These are phyloP conservation scores for Myiotriccus ornatus DNA, from an alignment of 2,797 vertebrate species.

Conservation along the genomic window DNA sequence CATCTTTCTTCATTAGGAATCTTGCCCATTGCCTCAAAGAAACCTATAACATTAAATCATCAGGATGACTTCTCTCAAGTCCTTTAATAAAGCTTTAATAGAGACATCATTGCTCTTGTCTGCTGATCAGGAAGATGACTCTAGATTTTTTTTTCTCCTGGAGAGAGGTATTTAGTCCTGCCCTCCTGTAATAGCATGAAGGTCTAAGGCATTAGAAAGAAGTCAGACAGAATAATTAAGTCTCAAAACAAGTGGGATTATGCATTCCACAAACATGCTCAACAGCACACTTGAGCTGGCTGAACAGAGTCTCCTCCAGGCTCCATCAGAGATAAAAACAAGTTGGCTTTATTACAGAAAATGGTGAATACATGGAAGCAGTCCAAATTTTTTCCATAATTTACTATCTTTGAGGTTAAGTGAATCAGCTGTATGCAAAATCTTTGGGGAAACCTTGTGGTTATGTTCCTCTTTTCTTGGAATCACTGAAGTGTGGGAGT, in stretches of 20 bases:
- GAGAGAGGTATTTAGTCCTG: neutral
- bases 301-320: neutral
- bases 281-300: neutral
- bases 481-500: slow-evolving; percentile 36
- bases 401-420: slow-evolving; percentile 35
- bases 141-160: neutral
- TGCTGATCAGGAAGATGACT: neutral
- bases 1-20: neutral
- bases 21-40: neutral
- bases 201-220: neutral
- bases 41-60: neutral
- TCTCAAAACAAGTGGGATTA: neutral
- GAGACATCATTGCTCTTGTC: neutral
- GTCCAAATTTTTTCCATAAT: slow-evolving; percentile 13
- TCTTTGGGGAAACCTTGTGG: slow-evolving; percentile 34
- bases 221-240: neutral
- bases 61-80: neutral
- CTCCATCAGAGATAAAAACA: neutral
- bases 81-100: neutral
- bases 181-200: neutral
- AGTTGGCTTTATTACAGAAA: neutral
- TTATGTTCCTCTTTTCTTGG: slow-evolving; percentile 51
- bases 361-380: neutral
- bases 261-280: neutral
- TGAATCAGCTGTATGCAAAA: slow-evolving; percentile 45